phyloP scores from a whole-genome alignment of 2,888 invertebrate species.

The Papilio gigon region DNA sequence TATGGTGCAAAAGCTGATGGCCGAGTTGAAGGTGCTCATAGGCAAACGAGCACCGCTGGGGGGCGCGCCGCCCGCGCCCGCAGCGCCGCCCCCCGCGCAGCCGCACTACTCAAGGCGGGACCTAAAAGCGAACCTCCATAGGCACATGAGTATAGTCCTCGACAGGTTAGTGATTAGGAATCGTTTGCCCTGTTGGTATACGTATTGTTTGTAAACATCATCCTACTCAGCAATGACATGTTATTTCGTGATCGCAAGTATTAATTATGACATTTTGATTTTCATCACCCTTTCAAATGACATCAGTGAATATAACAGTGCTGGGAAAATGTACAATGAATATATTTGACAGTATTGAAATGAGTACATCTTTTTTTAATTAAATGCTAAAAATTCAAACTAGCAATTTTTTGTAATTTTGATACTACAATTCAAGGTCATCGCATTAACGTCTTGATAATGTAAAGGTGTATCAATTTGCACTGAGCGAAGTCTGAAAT shows the following conservation, averaged over 20 bases:
- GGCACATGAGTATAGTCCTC: slow-evolving; percentile 80
- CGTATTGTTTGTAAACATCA: slow-evolving; percentile 8
- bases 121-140: slow-evolving; percentile 78
- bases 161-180: slow-evolving; percentile 73
- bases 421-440: slow-evolving; percentile 6
- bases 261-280: no score
- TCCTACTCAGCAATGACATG: background rate
- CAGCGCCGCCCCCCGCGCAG: slow-evolving; percentile 57
- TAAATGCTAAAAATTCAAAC: background rate
- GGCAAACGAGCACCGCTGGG: slow-evolving; percentile 76
- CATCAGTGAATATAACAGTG: background rate
- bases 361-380: slow-evolving; percentile 6
- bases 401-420: background rate
- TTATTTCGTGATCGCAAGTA: background rate
- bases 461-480: slow-evolving; percentile 16
- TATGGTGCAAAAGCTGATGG: slow-evolving; percentile 81
- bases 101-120: slow-evolving; percentile 76
- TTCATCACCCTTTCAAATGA: no score
- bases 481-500: slow-evolving; percentile 3
- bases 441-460: slow-evolving; percentile 4
- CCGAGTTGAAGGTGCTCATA: slow-evolving; percentile 80
- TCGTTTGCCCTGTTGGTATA: background rate
- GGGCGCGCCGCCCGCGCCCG: slow-evolving; percentile 56
- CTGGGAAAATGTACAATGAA: background rate
- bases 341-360: background rate